These are phyloP conservation scores for Calephelis nemesis DNA, from an alignment of 1,140 invertebrate species.

Conservation along the genomic window DNA sequence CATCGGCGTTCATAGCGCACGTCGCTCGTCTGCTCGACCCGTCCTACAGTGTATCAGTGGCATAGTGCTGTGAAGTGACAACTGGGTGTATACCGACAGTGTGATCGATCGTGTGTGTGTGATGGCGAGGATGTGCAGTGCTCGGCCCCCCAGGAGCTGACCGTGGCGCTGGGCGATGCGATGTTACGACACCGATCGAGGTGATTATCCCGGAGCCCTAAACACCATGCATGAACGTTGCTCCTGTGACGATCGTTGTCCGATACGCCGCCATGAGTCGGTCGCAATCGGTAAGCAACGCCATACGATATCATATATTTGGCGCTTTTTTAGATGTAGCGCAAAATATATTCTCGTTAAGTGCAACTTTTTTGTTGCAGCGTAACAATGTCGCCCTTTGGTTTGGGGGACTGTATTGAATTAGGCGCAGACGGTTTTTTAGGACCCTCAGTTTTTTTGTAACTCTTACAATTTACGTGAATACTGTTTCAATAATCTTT, in stretches of 20 bases:
- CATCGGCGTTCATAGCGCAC: constrained; percentile 67
- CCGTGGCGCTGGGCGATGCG: constrained; percentile 62
- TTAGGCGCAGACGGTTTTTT: constrained; percentile 41
- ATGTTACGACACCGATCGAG: constrained; percentile 74
- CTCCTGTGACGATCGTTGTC: constrained; percentile 39
- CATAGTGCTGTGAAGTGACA: constrained; percentile 50
- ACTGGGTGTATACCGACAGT: constrained; percentile 45
- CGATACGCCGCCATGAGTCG: constrained; percentile 41
- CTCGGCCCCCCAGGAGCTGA: constrained; percentile 58
- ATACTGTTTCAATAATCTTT: background rate
- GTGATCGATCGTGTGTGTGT: constrained; percentile 58
- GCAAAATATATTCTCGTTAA: constrained; percentile 45
- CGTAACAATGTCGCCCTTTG: constrained; percentile 60
- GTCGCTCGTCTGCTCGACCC: constrained; percentile 46
- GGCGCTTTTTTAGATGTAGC: constrained; percentile 56
- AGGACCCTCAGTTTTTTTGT: constrained; percentile 26
- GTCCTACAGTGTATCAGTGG: constrained; percentile 44
- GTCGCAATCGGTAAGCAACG: constrained; percentile 62
- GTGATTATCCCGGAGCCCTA: constrained; percentile 70
- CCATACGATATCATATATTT: constrained; percentile 45
- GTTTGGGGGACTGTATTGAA: constrained; percentile 47
- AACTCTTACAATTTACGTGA: background rate
- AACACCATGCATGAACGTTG: constrained; percentile 53
- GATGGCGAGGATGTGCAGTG: constrained; percentile 74
- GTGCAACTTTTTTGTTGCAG: constrained; percentile 55